These are phyloP conservation scores for Nineta flava DNA, from an alignment of 2,888 invertebrate species.

Conservation along the genomic window DNA sequence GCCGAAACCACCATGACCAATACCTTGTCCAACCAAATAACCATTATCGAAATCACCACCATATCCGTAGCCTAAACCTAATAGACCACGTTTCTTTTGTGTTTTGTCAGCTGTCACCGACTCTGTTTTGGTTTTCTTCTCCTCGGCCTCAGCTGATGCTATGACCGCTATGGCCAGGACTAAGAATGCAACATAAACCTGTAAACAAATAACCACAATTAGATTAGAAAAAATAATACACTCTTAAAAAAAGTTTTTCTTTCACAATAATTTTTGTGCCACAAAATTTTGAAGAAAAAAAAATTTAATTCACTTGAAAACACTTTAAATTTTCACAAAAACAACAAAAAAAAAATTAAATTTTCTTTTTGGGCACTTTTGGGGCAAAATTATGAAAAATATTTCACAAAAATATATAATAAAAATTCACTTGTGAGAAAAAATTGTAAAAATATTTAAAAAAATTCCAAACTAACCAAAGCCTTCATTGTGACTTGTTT, in stretches of 20 bases:
- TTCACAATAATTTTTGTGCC: background rate
- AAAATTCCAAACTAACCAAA: conserved; percentile 30
- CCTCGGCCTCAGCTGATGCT: conserved; percentile 45
- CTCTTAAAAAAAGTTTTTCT: background rate
- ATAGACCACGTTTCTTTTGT: conserved; percentile 65
- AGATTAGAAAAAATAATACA: background rate
- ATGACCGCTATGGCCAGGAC: conserved; percentile 45
- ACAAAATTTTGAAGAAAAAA: background rate
- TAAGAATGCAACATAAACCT: conserved; percentile 60
- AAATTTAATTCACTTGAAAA: conserved; percentile 6
- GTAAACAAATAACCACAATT: conserved; percentile 20
- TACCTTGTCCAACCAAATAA: conserved; percentile 41
- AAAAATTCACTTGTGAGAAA: background rate
- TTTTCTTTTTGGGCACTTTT: conserved; percentile 3
- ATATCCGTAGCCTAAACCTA: conserved; percentile 66
- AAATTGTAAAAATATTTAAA: background rate
- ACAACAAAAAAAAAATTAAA: conserved; percentile 5
- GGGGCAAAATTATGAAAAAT: conserved; percentile 2
- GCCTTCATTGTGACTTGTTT: conserved; percentile 30
- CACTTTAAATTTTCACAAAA: conserved; percentile 1
- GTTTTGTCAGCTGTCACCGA: conserved; percentile 42
- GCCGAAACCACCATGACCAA: conserved; percentile 36
- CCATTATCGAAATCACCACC: conserved; percentile 62
- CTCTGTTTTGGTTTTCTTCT: conserved; percentile 40
- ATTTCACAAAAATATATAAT: conserved; percentile 2